phyloP scores from a whole-genome alignment of 2,888 invertebrate genomes.

The Fragum fragum region DNA sequence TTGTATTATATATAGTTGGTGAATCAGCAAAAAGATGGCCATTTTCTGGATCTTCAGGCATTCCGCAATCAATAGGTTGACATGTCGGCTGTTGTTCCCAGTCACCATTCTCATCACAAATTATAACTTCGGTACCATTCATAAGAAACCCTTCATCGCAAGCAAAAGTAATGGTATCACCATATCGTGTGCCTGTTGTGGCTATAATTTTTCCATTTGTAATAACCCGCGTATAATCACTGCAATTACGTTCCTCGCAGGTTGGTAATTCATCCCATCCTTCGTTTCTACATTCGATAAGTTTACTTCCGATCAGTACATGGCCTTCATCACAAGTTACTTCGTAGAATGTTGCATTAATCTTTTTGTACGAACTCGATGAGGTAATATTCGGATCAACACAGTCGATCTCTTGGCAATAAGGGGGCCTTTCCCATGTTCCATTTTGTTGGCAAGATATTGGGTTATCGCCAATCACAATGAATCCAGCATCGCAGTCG shows the following conservation, averaged over 20 bases:
- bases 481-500: conserved; percentile 22
- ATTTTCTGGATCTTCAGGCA: neutral
- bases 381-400: conserved; percentile 10
- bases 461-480: conserved; percentile 11
- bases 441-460: conserved; percentile 13
- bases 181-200: conserved; percentile 12
- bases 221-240: neutral
- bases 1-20: conserved; percentile 12
- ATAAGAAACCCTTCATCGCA: conserved; percentile 26
- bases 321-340: conserved; percentile 32
- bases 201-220: neutral
- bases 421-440: neutral
- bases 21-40: neutral
- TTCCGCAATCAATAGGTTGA: conserved; percentile 3
- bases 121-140: neutral
- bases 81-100: conserved; percentile 7
- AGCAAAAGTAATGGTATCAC: conserved; percentile 13
- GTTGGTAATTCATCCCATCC: conserved; percentile 15
- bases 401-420: conserved; percentile 1
- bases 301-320: conserved; percentile 14
- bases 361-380: neutral
- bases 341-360: neutral
- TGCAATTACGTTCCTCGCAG: conserved; percentile 18
- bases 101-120: conserved; percentile 15
- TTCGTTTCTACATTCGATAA: conserved; percentile 19